phyloP scores from a whole-genome alignment of 2,113 vertebrate species.

The Siphamia tubifer region DNA sequence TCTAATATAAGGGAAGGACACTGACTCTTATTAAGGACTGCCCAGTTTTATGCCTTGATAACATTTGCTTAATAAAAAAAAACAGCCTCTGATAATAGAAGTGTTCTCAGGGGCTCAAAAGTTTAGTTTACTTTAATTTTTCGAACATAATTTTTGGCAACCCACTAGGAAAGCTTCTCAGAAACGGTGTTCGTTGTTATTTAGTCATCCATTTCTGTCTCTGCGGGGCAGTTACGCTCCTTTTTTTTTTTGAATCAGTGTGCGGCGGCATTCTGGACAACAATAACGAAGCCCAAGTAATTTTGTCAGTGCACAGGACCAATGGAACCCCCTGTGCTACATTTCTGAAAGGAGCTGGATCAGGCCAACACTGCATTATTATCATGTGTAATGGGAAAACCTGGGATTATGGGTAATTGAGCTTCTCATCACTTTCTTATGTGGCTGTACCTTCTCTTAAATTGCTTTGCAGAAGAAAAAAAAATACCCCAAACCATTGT shows the following conservation, averaged over 20 bases:
- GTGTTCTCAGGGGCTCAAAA: background rate
- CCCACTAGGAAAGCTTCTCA: background rate
- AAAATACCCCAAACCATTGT: too few species aligned
- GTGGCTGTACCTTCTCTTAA: background rate
- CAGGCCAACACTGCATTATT: background rate
- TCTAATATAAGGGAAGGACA: background rate
- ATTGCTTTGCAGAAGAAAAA: background rate
- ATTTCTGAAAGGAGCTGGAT: background rate
- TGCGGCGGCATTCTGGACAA: background rate
- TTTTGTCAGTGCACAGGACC: background rate
- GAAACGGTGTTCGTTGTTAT: background rate
- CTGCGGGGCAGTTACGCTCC: background rate
- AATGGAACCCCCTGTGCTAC: background rate
- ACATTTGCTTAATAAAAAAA: background rate
- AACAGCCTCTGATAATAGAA: background rate
- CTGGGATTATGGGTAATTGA: background rate
- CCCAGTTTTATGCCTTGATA: background rate
- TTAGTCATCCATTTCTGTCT: background rate
- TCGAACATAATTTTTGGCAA: background rate
- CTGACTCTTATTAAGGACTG: background rate
- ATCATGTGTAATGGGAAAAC: background rate
- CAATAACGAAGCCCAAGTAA: background rate
- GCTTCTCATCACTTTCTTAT: background rate
- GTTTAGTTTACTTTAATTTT: background rate
- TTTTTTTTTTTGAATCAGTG: background rate